Percentiles rank a stretch among this genome's conserved stretches.
Evolutionary conservation across 2,113 vertebrate genomes (phyloP).

Genomic region (Sinocyclocheilus anophthalmus): DNA sequence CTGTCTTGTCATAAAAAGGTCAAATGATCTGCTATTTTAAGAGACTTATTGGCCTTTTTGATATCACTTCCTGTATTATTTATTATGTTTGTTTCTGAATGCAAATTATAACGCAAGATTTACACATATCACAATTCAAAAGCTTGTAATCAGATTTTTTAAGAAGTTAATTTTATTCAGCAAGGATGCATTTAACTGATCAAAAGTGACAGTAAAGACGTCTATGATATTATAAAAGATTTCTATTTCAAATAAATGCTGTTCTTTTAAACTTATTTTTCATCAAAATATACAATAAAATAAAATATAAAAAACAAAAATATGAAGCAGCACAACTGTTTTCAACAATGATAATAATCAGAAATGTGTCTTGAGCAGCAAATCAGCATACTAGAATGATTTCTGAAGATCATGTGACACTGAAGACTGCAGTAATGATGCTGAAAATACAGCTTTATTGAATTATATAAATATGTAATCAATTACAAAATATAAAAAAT

Average conservation of each 20-base stretch:
- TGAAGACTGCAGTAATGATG: neutral
- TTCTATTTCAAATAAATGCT: too few species aligned
- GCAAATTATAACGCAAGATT: neutral
- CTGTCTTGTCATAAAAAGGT: neutral
- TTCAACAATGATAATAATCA: neutral
- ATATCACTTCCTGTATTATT: neutral
- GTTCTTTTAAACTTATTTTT: too few species aligned
- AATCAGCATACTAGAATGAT: neutral
- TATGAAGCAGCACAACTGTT: neutral
- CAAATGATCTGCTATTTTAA: neutral
- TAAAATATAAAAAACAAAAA: neutral
- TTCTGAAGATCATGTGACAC: neutral
- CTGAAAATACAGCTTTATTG: neutral
- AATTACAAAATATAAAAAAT: neutral
- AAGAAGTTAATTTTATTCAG: neutral
- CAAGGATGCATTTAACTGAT: neutral
- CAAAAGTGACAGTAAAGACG: neutral
- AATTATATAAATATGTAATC: neutral
- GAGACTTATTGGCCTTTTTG: neutral
- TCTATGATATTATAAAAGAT: too few species aligned
- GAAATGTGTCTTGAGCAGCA: neutral
- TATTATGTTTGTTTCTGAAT: neutral
- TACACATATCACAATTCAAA: too few species aligned
- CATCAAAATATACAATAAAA: too few species aligned
- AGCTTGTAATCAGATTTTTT: neutral